Conservation (phyloP, 2,113 vertebrate genomes). For the Rattus norvegicus region GRCr8 NC_086031.1:68938501-68939000, state of each 20-base stretch:
- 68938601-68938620: not conserved
- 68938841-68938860: not conserved
- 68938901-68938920: not conserved
- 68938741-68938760: not conserved
- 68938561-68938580: not conserved
- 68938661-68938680: not conserved
- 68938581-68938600: not conserved
- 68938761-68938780: conserved; percentile 10
- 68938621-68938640: not conserved
- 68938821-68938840: not conserved
- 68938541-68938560: conserved; percentile 14
- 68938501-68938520: conserved; percentile 40
- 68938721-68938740: not conserved
- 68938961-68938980: not conserved
- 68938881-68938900: not conserved
- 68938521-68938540: not conserved
- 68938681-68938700: not conserved
- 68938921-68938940: not conserved
- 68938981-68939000: not conserved
- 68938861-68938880: not conserved
- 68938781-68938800: conserved; percentile 5
- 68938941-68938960: not conserved
- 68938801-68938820: not conserved
- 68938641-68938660: conserved; percentile 2
- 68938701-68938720: fast-evolving